Base-by-base conservation (phyloP, 2,113 vertebrate species). In the Sakesphorus luctuosus region DNA sequence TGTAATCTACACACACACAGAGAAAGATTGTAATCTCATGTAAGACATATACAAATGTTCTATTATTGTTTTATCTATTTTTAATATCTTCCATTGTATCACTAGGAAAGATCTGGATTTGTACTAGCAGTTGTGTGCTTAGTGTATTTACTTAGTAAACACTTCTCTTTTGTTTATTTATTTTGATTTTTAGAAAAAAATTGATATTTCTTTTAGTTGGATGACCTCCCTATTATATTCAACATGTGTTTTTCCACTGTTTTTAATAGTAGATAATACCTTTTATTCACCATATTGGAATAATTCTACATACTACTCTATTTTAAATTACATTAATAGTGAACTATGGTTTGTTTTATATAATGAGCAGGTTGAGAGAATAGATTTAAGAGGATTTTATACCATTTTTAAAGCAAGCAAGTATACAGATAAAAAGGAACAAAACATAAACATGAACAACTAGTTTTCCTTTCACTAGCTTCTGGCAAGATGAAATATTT, bases 391-490 rank as follows among this genome's bases (percentile, higher is more conserved):
- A 90, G 29, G 74, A 79, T 90, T 78, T 91, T 89, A 49, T 91
- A 53, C 36, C 62, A 87, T 85, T 97, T 91, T 43, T 85, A 72
- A 79, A 73, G 6, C 49, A 90, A 85, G 10, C 18, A 87, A 58
- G 7, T 35, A 91, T 81, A 95, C 83, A 94, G 18, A 56, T 67
- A 79, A 93, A 92, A 91, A 29, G 10, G 49, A 89, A 53, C 43
- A 88, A 91, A 90, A 87, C 14, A 58, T 62, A 87, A 94, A 76
- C 13, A 91, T 68, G 65, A 93, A 46, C 3, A 55, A 43, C 79
- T 92, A 77, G 3, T 43, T 97, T 95, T 83, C 55, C 52, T 93
- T 95, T 73, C 74, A 84, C 74, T 82, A 29, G 84, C 96, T 98
- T 89, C 56, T 93, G 50, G 23, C 4, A 55, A 79, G 55, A 5